These are phyloP conservation scores for Astyanax mexicanus DNA, from an alignment of 2,797 vertebrate genomes.

Conservation along the genomic window DNA sequence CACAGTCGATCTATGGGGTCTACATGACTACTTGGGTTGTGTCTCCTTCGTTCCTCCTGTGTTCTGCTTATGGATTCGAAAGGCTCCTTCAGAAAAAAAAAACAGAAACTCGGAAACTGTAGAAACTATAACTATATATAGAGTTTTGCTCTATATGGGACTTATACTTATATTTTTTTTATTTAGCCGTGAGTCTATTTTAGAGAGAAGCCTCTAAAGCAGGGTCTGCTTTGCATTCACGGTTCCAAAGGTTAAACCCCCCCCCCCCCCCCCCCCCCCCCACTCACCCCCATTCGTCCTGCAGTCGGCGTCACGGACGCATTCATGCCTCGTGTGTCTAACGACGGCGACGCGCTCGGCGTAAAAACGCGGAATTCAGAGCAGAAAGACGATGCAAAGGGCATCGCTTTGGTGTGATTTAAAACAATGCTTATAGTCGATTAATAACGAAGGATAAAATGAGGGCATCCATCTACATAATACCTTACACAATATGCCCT, in stretches of 20 bases:
- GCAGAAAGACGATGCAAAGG: slow-evolving; percentile 32
- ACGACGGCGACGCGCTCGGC: slow-evolving; percentile 68
- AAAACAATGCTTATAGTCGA: slow-evolving; percentile 76
- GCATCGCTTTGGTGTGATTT: slow-evolving; percentile 66
- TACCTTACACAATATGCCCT: slow-evolving; percentile 76
- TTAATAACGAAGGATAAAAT: slow-evolving; percentile 77
- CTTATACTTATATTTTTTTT: background rate
- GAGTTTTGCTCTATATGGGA: background rate
- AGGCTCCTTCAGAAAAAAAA: background rate
- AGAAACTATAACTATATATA: background rate
- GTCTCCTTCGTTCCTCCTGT: background rate
- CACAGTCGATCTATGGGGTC: too few species aligned
- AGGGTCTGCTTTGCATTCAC: slow-evolving; percentile 37
- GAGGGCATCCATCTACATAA: slow-evolving; percentile 61
- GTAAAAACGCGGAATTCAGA: background rate
- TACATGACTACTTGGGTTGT: too few species aligned
- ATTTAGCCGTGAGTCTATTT: slow-evolving; percentile 6
- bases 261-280: too few species aligned
- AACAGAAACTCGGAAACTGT: too few species aligned
- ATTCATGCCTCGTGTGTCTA: slow-evolving; percentile 50
- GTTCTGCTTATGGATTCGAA: background rate
- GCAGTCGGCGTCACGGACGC: background rate
- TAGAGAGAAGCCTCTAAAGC: slow-evolving; percentile 21
- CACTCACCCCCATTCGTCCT: slow-evolving; percentile 21
- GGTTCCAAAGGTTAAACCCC: slow-evolving; percentile 42